Percentiles rank a stretch among this genome's conserved stretches.
Evolutionary conservation across 2,888 invertebrate genomes (phyloP).

Genomic region (Cepaea hortensis): DNA sequence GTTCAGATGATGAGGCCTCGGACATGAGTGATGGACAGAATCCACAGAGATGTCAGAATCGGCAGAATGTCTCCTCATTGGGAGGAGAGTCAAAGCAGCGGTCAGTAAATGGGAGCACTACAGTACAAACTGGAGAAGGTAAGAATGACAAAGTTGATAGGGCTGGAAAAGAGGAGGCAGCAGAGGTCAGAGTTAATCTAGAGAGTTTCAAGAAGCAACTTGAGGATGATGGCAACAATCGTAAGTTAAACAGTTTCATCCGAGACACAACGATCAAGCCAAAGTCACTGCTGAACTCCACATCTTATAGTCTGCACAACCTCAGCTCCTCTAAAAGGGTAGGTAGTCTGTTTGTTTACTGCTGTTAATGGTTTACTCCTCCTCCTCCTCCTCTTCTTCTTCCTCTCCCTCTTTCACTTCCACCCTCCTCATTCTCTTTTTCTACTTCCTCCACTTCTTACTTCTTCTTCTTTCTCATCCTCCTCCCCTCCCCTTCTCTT

Average conservation of each 20-base stretch:
- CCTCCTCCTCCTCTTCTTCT: too few relatives aligned
- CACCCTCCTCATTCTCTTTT: too few relatives aligned
- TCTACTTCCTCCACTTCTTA: too few relatives aligned
- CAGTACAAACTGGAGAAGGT: not conserved
- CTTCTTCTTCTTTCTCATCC: too few relatives aligned
- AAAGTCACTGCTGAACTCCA: slow-evolving; percentile 60
- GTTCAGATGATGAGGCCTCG: slow-evolving; percentile 17
- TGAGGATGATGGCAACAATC: slow-evolving; percentile 64
- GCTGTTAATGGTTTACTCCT: too few relatives aligned
- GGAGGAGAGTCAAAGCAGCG: too few relatives aligned
- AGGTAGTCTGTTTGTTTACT: not conserved
- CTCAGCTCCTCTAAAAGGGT: slow-evolving; percentile 36
- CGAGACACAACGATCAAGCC: slow-evolving; percentile 63
- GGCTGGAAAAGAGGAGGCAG: not conserved
- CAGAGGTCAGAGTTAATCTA: not conserved
- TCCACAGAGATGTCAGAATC: too few relatives aligned
- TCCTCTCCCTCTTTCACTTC: too few relatives aligned
- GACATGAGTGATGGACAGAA: not conserved
- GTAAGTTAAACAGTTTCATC: slow-evolving; percentile 62
- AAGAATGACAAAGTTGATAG: not conserved
- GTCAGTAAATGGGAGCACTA: too few relatives aligned
- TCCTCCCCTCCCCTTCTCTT: too few relatives aligned
- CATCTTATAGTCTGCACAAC: slow-evolving; percentile 10
- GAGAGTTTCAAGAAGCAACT: slow-evolving; percentile 56
- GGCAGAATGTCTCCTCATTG: not conserved